Conservation (phyloP, 2,113 vertebrate genomes). For the Saimiri boliviensis region DNA sequence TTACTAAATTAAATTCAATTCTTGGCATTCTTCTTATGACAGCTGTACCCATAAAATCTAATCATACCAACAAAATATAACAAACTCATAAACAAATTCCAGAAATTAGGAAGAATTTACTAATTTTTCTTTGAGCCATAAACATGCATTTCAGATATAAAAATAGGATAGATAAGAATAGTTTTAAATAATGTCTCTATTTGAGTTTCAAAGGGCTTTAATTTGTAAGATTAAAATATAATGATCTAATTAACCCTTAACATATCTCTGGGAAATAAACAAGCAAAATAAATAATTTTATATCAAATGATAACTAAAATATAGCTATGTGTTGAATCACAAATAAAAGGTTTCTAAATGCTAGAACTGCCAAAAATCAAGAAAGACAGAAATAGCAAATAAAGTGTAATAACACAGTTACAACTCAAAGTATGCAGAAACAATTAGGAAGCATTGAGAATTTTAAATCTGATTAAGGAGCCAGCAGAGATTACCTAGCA, state of each 20-base stretch:
- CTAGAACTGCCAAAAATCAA: slow-evolving; percentile 18
- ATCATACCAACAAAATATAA: slow-evolving; percentile 33
- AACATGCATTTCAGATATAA: slow-evolving; percentile 16
- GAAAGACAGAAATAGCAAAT: slow-evolving; percentile 26
- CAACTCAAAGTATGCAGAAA: background rate
- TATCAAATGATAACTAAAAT: background rate
- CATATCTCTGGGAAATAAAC: background rate
- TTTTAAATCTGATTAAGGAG: slow-evolving; percentile 22
- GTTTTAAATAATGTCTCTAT: slow-evolving; percentile 28
- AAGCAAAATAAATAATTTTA: slow-evolving; percentile 29
- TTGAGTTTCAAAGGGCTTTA: background rate
- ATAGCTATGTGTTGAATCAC: background rate
- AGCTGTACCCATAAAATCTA: slow-evolving; percentile 19
- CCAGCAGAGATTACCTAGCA: slow-evolving; percentile 3
- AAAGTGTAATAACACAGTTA: background rate
- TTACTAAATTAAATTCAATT: slow-evolving; percentile 47
- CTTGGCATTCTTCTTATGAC: slow-evolving; percentile 18
- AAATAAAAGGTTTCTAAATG: slow-evolving; percentile 26
- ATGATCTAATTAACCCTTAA: slow-evolving; percentile 38
- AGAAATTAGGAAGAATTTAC: slow-evolving; percentile 40
- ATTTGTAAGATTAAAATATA: slow-evolving; percentile 7
- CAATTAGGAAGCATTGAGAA: background rate
- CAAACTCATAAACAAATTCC: slow-evolving; percentile 39
- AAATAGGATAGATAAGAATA: background rate
- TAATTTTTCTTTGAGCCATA: slow-evolving; percentile 26